These are phyloP conservation scores for Pristionchus japonicus DNA, from an alignment of 2,888 invertebrate species.

Conservation along the genomic window DNA sequence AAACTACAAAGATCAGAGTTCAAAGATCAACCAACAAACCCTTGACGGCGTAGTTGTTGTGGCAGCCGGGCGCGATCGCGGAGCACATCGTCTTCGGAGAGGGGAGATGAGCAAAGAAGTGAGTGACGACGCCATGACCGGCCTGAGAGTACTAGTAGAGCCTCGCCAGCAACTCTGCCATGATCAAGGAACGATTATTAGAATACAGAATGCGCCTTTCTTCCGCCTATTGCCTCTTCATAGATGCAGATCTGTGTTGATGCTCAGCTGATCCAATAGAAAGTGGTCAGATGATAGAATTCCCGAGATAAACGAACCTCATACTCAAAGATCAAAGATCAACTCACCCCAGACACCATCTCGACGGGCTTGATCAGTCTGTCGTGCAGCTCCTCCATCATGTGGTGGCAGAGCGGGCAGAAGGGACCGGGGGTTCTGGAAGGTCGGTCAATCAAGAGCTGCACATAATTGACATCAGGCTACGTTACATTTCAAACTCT, in stretches of 20 bases:
- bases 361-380: slow-evolving; percentile 22
- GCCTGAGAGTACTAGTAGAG: too few relatives aligned
- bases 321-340: neutral
- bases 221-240: too few relatives aligned
- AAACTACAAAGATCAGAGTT: too few relatives aligned
- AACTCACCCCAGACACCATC: neutral
- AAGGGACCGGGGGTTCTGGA: slow-evolving; percentile 34
- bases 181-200: too few relatives aligned
- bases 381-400: slow-evolving; percentile 31
- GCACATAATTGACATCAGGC: too few relatives aligned
- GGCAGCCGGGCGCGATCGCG: slow-evolving; percentile 43
- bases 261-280: too few relatives aligned
- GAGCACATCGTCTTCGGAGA: slow-evolving; percentile 41
- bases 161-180: too few relatives aligned
- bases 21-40: slow-evolving; percentile 1
- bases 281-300: slow-evolving; percentile 2
- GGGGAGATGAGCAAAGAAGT: slow-evolving; percentile 34
- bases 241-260: too few relatives aligned
- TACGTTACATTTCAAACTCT: too few relatives aligned
- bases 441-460: neutral
- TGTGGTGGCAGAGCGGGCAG: slow-evolving; percentile 36
- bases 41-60: slow-evolving; percentile 30
- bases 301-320: neutral
- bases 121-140: slow-evolving; percentile 31
- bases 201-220: too few relatives aligned